Conservation (phyloP, 2,113 vertebrate genomes). For the Azemiops feae region DNA sequence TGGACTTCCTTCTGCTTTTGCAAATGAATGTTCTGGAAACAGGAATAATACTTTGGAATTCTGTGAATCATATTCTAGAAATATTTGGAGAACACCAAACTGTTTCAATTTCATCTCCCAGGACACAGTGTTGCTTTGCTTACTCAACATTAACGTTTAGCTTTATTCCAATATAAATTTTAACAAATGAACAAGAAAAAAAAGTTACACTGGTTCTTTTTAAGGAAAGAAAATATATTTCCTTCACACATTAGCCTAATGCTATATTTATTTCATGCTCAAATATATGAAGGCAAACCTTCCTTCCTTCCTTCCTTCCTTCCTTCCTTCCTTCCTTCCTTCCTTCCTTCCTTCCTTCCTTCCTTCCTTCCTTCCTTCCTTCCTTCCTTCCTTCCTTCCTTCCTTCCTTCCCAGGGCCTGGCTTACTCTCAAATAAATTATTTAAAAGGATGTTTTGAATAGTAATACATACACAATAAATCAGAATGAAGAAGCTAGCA, state of each 20-base stretch:
- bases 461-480: slow-evolving; percentile 31
- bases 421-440: slow-evolving; percentile 36
- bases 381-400: not conserved
- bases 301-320: not conserved
- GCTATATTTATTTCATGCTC: not conserved
- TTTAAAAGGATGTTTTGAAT: slow-evolving; percentile 16
- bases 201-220: not conserved
- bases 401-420: not conserved
- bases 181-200: not conserved
- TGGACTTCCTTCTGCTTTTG: not conserved
- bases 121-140: too few relatives aligned
- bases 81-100: not conserved
- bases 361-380: too few relatives aligned
- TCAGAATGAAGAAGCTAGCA: slow-evolving; percentile 20
- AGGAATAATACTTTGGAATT: not conserved
- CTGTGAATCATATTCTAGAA: not conserved
- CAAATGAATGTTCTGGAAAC: not conserved
- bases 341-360: too few relatives aligned
- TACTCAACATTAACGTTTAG: not conserved
- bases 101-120: not conserved
- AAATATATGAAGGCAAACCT: not conserved
- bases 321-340: too few relatives aligned
- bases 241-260: not conserved
- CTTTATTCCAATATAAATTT: not conserved
- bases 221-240: not conserved